Base-by-base conservation (phyloP, 2,888 invertebrate species). In the Palloptera scutellata region DNA sequence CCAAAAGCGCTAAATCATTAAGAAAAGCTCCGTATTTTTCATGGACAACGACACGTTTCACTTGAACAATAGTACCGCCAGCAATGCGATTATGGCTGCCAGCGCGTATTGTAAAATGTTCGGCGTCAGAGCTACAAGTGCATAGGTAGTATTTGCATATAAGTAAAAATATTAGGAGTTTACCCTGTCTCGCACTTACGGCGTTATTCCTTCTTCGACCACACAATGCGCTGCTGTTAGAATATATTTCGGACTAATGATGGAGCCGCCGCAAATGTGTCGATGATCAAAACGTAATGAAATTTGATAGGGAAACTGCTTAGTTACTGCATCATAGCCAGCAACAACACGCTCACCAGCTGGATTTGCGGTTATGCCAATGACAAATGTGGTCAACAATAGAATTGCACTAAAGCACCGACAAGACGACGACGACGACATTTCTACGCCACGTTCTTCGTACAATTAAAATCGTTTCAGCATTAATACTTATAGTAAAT, bases 251-350 rank as follows among this genome's bases (percentile, higher is more conserved):
- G 48, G 61, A 10, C 66, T 67, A 20, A 78, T 68, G 20, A 79
- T 76, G 1, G 78, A 77, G 63, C 78, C 78, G 54, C 78, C 80
- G 52, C 81, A 81, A 10, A 45, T 51, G 64, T 77, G 75, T 6
- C 43, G 63, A 10, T 71, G 70, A 43, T 69, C n/a, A 2, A 40
- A 57, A 30, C 73, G 72, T 52, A 81, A 55, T 0, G 84, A 83
- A 5, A 82, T 72, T 75, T 82, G 82, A 73, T 80, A 75, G 0
- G 84, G 83, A 69, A 81, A 83, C 65, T 82, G 78, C 11, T 72
- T 78, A 11, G 70, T 61, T 4, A 41, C 55, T 3, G 83, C 83
- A 40, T 76, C 66, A 5, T 72, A 61, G 4, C 84, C 84, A 41
- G 79, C 78, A 20, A 77, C 71, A 42, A 76, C 69, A 43, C 74